A percentile compares a stretch with the other conserved stretches of the same genome.
Evolutionary conservation across 2,888 invertebrate genomes (phyloP).

Genomic region (Parnassius smintheus): DNA sequence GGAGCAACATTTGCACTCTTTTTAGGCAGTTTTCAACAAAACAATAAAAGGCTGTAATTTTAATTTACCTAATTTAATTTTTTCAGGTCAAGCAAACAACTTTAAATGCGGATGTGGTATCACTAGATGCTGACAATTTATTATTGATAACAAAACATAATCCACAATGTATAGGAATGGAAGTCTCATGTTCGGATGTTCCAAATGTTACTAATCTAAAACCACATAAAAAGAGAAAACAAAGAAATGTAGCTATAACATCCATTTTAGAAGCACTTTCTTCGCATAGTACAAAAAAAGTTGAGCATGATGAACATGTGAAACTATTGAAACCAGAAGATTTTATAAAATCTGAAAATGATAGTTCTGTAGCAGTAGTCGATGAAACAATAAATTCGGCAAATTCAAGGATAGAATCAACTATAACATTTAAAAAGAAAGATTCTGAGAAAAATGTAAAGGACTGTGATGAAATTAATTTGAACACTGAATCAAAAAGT

Average conservation of each 20-base stretch:
- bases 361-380: background rate
- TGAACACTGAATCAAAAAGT: slow-evolving; percentile 7
- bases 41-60: too few relatives aligned
- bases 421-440: slow-evolving; percentile 37
- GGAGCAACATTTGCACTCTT: too few relatives aligned
- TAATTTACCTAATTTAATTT: background rate
- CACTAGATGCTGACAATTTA: background rate
- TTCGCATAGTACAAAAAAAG: background rate
- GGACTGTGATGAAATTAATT: background rate
- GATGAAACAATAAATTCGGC: slow-evolving; percentile 19
- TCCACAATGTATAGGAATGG: background rate
- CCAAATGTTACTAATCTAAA: slow-evolving; percentile 30
- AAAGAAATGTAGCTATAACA: slow-evolving; percentile 49
- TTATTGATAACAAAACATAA: slow-evolving; percentile 10
- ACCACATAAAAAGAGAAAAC: slow-evolving; percentile 33
- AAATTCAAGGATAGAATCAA: slow-evolving; percentile 25
- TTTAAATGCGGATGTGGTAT: slow-evolving; percentile 1
- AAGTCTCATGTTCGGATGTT: slow-evolving; percentile 3
- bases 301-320: slow-evolving; percentile 9
- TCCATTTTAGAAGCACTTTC: slow-evolving; percentile 41
- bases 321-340: slow-evolving; percentile 42
- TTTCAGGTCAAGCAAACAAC: slow-evolving; percentile 18
- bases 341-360: slow-evolving; percentile 31
- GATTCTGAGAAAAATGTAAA: slow-evolving; percentile 12
- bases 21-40: too few relatives aligned